These are phyloP conservation scores for Drosophila anomelani DNA, from an alignment of 2,888 invertebrate species.

Conservation along the genomic window DNA sequence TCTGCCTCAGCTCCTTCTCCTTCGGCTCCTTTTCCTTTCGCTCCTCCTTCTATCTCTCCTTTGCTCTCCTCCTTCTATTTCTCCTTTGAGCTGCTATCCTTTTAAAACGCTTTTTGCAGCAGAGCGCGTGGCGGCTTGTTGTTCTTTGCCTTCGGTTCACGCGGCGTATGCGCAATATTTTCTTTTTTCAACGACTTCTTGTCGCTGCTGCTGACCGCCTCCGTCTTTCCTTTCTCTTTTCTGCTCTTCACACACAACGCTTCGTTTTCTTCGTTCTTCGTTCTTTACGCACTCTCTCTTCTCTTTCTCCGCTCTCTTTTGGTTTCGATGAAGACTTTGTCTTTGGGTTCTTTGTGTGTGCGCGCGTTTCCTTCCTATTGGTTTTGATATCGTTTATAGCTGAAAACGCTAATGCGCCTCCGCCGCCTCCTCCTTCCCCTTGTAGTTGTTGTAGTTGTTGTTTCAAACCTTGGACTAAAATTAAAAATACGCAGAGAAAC, in stretches of 20 bases:
- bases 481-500: conserved; percentile 76
- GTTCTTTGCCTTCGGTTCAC: conserved; percentile 51
- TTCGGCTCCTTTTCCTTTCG: not conserved
- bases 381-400: conserved; percentile 40
- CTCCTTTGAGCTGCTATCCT: not conserved
- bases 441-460: conserved; percentile 51
- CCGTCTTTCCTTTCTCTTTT: conserved; percentile 9
- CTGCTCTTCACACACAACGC: not conserved
- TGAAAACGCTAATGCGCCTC: conserved; percentile 11
- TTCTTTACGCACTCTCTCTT: conserved; percentile 6
- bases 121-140: conserved; percentile 19
- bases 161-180: conserved; percentile 72
- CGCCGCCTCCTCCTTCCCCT: not conserved
- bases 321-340: conserved; percentile 56
- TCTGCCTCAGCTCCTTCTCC: not conserved
- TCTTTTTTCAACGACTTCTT: conserved; percentile 37
- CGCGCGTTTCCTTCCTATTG: conserved; percentile 33
- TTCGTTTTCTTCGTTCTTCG: conserved; percentile 1
- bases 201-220: conserved; percentile 40
- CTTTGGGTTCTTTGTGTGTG: conserved; percentile 39
- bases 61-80: not conserved
- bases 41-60: not conserved
- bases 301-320: not conserved
- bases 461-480: conserved; percentile 84
- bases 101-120: not conserved